phyloP scores from a whole-genome alignment of 2,113 vertebrate species.

The Neofelis nebulosa region DNA sequence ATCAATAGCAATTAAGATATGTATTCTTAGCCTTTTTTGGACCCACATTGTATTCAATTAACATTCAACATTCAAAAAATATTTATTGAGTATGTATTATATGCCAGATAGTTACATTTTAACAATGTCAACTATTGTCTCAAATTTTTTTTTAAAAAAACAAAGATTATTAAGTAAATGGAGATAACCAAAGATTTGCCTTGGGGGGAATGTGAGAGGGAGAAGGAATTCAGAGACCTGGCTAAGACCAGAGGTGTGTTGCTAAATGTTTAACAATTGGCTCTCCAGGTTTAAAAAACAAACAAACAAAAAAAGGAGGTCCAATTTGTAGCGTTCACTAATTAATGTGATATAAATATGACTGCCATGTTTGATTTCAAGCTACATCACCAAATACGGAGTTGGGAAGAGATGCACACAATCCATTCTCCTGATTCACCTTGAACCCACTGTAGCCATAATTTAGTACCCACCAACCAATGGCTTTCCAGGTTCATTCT shows the following conservation, averaged over 20 bases:
- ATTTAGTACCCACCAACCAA: neutral
- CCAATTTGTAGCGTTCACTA: neutral
- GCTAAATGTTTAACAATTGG: neutral
- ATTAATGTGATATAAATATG: neutral
- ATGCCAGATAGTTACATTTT: neutral
- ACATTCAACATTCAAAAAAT: neutral
- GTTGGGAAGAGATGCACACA: neutral
- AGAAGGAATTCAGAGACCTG: neutral
- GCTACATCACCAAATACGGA: neutral
- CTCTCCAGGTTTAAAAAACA: neutral
- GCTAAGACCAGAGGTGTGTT: neutral
- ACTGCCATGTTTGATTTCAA: neutral
- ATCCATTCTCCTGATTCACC: neutral
- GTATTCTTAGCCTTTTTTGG: neutral
- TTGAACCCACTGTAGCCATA: neutral
- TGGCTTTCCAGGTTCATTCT: neutral
- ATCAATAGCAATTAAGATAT: neutral
- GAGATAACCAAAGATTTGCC: neutral
- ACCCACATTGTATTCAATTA: neutral
- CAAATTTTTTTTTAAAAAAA: neutral
- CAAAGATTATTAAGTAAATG: neutral
- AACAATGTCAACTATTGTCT: neutral
- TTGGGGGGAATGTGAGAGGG: neutral
- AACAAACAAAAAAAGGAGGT: neutral
- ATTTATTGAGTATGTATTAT: neutral